These are phyloP conservation scores for Saccopteryx bilineata DNA, from an alignment of 2,113 vertebrate genomes.

Conservation along the genomic window DNA sequence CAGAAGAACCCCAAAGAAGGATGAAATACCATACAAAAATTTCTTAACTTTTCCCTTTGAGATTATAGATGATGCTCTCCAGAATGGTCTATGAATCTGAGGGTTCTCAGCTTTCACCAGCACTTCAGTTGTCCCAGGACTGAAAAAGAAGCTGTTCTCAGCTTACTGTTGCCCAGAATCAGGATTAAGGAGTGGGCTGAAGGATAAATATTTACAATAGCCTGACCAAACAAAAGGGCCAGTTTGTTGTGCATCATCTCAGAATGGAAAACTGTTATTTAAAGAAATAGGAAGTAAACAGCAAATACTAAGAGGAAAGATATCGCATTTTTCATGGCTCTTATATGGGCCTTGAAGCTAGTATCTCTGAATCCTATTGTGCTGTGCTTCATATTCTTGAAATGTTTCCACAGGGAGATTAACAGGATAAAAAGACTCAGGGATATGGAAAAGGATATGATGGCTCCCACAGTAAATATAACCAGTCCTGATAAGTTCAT, in stretches of 20 bases:
- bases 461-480: neutral
- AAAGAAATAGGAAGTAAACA: neutral
- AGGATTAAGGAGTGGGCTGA: neutral
- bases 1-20: neutral
- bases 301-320: neutral
- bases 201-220: neutral
- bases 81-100: neutral
- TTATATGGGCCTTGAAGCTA: neutral
- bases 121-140: neutral
- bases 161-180: conserved; percentile 10
- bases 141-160: neutral
- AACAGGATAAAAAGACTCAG: neutral
- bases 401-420: neutral
- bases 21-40: neutral
- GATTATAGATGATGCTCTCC: neutral
- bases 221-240: neutral
- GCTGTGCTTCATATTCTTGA: neutral
- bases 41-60: neutral
- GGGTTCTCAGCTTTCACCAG: neutral
- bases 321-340: neutral
- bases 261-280: neutral
- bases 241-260: neutral
- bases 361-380: neutral
- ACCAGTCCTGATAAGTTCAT: neutral
- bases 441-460: neutral